Evolutionary conservation across 2,113 vertebrate species (phyloP), one percentile per base, ranked within the genome.

Genomic region (Pampusana beccarii): DNA sequence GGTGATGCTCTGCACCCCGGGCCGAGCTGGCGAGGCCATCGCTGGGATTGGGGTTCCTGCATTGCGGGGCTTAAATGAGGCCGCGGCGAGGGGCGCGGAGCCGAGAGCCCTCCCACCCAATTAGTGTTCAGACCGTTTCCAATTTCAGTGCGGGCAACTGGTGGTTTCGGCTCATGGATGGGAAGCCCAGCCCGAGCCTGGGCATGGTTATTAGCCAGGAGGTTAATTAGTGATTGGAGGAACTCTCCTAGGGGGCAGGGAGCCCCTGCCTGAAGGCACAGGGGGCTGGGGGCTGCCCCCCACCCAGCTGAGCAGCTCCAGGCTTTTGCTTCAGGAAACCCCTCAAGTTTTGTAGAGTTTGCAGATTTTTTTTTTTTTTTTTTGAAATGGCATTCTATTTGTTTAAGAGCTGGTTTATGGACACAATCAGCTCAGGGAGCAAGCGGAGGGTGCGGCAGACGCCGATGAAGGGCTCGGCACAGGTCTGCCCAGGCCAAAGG

Each of bases 11-110:
- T 4, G 74, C 65, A 48, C 15, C 54, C 93, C 6, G 3, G 33
- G 50, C 5, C 2, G 17, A n/a, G 64, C 26, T 10, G 1, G 24
- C 0, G 5, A 29, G 62, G 20, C 42, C 14, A 3, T 21, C 15
- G 15, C 40, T 66, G 77, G 64, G 74, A 31, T 20, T 9, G 17
- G 80, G 67, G 77, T 1, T 64, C 58, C 87, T 16, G 48, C 3
- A 1, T 38, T 0, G 3, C 1, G 4, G 36, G n/a, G 29, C 48
- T 57, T 57, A 19, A 46, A 11, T 29, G 66, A 34, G 57, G 75
- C 75, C 6, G 4, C 54, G 13, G 21, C 5, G 5, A 54, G 54
- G 56, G 38, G 51, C 8, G 48, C 9, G 2, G 56, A 46, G 81
- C 65, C 1, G 42, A 60, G 5, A 2, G 16, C 83, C 69, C 80